phyloP scores from a whole-genome alignment of 1,140 invertebrate species.

The Ceratina australensis region DNA sequence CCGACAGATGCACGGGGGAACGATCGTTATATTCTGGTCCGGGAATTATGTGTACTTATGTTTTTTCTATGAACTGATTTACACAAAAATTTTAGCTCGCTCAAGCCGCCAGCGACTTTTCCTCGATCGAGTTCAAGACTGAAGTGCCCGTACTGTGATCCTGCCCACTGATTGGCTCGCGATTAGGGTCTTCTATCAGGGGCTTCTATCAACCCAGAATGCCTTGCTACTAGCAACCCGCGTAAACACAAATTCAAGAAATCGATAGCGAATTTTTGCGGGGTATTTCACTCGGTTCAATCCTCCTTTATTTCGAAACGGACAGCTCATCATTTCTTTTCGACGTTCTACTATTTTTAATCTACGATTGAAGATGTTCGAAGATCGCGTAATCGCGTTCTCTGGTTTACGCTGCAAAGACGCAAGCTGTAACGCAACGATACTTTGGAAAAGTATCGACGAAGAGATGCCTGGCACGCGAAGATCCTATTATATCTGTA shows the following conservation, averaged over 20 bases:
- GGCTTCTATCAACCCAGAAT: conserved; percentile 76
- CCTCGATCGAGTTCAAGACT: conserved; percentile 70
- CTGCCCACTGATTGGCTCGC: conserved; percentile 70
- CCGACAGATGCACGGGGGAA: conserved; percentile 28
- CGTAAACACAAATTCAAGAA: conserved; percentile 60
- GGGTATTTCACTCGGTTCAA: too few species aligned
- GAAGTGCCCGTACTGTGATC: conserved; percentile 63
- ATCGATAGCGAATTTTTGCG: conserved; percentile 18
- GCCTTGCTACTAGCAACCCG: conserved; percentile 65
- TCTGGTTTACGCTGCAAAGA: too few species aligned
- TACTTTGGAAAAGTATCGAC: neutral
- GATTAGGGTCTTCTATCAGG: conserved; percentile 79
- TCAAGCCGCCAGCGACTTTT: conserved; percentile 68
- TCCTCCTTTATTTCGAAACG: neutral
- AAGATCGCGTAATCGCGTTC: neutral
- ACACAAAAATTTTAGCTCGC: conserved; percentile 64
- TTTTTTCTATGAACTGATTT: conserved; percentile 50
- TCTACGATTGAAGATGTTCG: too few species aligned
- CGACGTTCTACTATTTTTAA: too few species aligned
- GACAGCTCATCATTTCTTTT: neutral
- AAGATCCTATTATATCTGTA: neutral
- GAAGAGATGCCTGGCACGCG: neutral
- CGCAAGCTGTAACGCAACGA: too few species aligned
- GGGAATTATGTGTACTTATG: conserved; percentile 23
- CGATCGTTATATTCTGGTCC: conserved; percentile 16